Evolutionary conservation across 1,140 invertebrate species (phyloP), one percentile per base, ranked within the genome.

Genomic region (Ceratosolen solmsi): DNA sequence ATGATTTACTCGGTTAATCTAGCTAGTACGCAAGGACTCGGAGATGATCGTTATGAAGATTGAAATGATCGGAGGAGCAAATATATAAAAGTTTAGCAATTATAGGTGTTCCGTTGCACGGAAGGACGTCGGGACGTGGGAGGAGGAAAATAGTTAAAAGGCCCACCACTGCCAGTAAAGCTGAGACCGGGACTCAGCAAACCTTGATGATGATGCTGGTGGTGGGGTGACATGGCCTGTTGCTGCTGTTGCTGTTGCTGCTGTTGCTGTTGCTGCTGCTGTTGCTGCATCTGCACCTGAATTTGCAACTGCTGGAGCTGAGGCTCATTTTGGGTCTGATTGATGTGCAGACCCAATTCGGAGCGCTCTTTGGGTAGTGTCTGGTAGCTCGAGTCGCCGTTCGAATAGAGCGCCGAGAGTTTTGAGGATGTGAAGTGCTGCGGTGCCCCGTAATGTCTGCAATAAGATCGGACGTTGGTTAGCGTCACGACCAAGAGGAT

Each of bases 241-340:
- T 94, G 93, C 85, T 95, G 94, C 11, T 94, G 88, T 87, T 94
- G 86, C 49, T 94, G 86, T 38, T 83, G 86, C 84, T 94, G 93
- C 51, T 93, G 91, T 76, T 95, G 94, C 79, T 92, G 79, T 68
- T 93, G 92, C 8, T 95, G 94, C 82, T 96, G 95, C 84, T 94
- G 93, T 51, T 93, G 91, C 77, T 95, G 94, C 79, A 92, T 80
- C 70, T 93, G 92, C 8, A 95, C 94, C 82, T 96, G 95, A 58
- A 95, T 94, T 86, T 95, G 94, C 8, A 95, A 86, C 78, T 94
- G 94, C 76, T 95, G 94, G 87, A 94, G 88, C 86, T 94, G 94
- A 27, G 94, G 90, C 17, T 92, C 89, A 25, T 89, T 86, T 49
- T 87, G 89, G 46, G 87, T 90, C 76, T 90, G 91, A 77, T 88